Conservation (phyloP, 2,113 vertebrate species). For the Neolamprologus variostigma region DNA sequence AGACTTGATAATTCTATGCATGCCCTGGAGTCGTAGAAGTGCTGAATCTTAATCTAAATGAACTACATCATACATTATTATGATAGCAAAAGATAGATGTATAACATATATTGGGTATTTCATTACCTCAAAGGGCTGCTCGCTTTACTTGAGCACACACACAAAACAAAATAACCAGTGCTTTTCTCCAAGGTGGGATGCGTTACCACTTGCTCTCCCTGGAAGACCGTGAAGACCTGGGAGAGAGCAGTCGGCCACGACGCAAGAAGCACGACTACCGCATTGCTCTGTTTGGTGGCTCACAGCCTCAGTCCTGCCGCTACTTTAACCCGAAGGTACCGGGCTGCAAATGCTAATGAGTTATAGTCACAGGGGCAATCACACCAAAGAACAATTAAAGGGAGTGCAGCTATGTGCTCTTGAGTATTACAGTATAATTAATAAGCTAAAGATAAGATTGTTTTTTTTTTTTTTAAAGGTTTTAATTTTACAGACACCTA, state of each 20-base stretch:
- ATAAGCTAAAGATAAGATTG: not conserved
- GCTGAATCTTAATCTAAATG: not conserved
- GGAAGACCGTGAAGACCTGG: conserved; percentile 89
- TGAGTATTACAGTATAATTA: not conserved
- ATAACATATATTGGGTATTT: not conserved
- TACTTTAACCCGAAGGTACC: conserved; percentile 96
- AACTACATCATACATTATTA: not conserved
- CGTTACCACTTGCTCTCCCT: conserved; percentile 59
- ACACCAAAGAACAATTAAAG: not conserved
- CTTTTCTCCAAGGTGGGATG: conserved; percentile 54
- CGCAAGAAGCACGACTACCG: conserved; percentile 93
- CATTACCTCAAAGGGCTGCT: not conserved
- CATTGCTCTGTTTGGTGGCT: conserved; percentile 94
- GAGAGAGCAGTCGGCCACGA: conserved; percentile 86
- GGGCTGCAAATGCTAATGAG: not conserved
- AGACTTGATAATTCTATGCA: not conserved
- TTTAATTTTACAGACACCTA: not conserved
- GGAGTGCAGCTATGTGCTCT: not conserved
- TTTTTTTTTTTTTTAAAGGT: not conserved
- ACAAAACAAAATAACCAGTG: not conserved
- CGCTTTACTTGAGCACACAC: not conserved
- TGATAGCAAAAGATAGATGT: not conserved
- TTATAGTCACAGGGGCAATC: not conserved
- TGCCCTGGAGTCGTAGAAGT: not conserved
- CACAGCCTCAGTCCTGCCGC: conserved; percentile 94